These are phyloP conservation scores for Dendrolimus houi DNA, from an alignment of 2,888 invertebrate genomes.

Conservation along the genomic window DNA sequence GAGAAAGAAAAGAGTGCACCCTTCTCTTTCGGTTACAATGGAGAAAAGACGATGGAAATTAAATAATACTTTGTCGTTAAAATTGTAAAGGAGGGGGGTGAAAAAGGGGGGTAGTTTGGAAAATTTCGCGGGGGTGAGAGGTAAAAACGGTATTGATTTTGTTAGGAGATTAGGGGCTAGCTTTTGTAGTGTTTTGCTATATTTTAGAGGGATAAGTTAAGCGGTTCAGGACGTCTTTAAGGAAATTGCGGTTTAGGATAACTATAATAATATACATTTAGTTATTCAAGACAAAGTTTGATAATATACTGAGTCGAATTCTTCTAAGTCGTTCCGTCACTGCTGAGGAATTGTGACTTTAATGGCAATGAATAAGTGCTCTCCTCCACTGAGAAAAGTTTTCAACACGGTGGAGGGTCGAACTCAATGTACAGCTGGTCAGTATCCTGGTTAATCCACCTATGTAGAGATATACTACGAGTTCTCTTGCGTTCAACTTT, in stretches of 20 bases:
- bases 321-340: too few relatives aligned
- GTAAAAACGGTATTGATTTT: constrained; percentile 73
- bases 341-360: too few relatives aligned
- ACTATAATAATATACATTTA: constrained; percentile 1
- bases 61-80: constrained; percentile 76
- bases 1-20: constrained; percentile 38
- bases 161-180: constrained; percentile 50
- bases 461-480: too few relatives aligned
- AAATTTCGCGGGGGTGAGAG: constrained; percentile 60
- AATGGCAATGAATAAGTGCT: too few relatives aligned
- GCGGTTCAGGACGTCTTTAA: background rate
- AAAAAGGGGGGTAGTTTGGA: constrained; percentile 44
- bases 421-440: too few relatives aligned
- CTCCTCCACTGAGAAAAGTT: too few relatives aligned
- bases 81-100: constrained; percentile 52
- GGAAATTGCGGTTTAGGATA: background rate
- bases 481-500: too few relatives aligned
- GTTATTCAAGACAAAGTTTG: background rate
- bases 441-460: too few relatives aligned
- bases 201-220: constrained; percentile 14
- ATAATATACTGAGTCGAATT: too few relatives aligned
- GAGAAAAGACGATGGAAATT: constrained; percentile 72
- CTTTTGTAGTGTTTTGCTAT: constrained; percentile 35
- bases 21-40: constrained; percentile 60
- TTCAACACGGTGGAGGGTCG: too few relatives aligned